Evolutionary conservation across 2,113 vertebrate species (phyloP).

Genomic region (Cygnus buccinator): DNA sequence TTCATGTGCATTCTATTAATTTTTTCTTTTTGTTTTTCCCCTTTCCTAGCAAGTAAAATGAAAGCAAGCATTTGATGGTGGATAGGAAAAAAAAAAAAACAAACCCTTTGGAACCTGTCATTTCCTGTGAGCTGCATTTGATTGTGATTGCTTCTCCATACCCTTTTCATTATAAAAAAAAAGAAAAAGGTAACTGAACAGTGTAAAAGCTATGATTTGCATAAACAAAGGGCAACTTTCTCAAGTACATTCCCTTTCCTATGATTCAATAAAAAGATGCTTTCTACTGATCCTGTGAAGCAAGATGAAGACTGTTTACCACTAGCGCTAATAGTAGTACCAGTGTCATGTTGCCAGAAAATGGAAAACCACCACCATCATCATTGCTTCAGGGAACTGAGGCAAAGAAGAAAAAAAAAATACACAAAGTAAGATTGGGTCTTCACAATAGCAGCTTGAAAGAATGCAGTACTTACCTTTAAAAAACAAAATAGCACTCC

Average conservation of each 20-base stretch:
- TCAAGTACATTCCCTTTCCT: not conserved
- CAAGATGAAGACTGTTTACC: not conserved
- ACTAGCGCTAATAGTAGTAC: not conserved
- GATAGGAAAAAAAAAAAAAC: not conserved
- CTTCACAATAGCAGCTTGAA: not conserved
- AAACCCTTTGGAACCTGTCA: not conserved
- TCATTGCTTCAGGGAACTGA: not conserved
- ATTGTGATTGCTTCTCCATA: not conserved
- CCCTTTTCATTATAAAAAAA: not conserved
- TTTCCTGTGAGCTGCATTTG: conserved; percentile 18
- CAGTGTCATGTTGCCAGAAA: not conserved
- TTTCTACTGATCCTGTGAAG: not conserved
- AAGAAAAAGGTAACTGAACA: not conserved
- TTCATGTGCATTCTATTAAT: conserved; percentile 17
- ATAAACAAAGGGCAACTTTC: not conserved
- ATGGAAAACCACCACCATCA: not conserved
- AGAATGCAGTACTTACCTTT: not conserved
- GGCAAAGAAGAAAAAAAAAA: not conserved
- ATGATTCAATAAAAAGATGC: conserved; percentile 17
- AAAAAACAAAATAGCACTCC: not conserved
- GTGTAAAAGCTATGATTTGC: not conserved
- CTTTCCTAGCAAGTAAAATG: conserved; percentile 68
- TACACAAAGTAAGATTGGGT: accelerated
- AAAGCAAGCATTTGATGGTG: not conserved
- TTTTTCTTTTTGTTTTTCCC: not conserved